Evolutionary conservation across 2,797 vertebrate species (phyloP), one percentile per base, ranked within the genome.

Genomic region (Malacoctenus gilli): DNA sequence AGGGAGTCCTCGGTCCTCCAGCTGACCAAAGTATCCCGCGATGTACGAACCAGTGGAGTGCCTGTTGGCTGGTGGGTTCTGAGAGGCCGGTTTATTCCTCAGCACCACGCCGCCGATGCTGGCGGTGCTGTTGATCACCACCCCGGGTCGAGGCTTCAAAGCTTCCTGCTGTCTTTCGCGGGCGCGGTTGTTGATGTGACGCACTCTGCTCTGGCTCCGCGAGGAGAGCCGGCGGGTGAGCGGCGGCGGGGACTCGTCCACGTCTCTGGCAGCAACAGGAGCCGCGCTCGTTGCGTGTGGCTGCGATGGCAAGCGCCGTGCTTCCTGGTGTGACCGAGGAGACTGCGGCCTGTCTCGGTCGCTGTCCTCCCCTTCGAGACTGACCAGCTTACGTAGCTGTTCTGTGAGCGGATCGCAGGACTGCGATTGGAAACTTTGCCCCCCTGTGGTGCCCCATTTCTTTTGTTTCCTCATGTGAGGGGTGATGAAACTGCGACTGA

Each of bases 31-130:
- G 79, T 94, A 97, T 14, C 95, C 93, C 0, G 90, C 93, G 31
- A 99, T 98, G 83, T 95, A 98, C 0, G 97, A 98, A 51, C 97
- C 97, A 0, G 97, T 99, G 4, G 97, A 98, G 72, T 99, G 97
- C 58, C 96, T 92, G 85, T 93, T 96, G 10, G 81, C 65, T 0
- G 77, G 31, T 0, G 84, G 90, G 39, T 91, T 89, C 22, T 93
- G 76, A 15, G 85, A 78, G 0, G 85, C 51, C 1, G 92, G 77
- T 72, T 93, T 96, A 85, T 82, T 93, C 40, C 96, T 91, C 12
- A 97, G 84, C 32, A 97, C 83, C 3, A 98, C 93, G 0, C 89
- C 94, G 0, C 80, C 80, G 2, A 70, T 14, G 2, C 66, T 35
- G 34, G 68, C 23, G 0, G 79, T 3, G 16, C 48, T 56, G 25